Percentiles rank a stretch among this genome's conserved stretches.
Evolutionary conservation across 2,113 vertebrate genomes (phyloP).

Genomic region (Nycticorax nycticorax): DNA sequence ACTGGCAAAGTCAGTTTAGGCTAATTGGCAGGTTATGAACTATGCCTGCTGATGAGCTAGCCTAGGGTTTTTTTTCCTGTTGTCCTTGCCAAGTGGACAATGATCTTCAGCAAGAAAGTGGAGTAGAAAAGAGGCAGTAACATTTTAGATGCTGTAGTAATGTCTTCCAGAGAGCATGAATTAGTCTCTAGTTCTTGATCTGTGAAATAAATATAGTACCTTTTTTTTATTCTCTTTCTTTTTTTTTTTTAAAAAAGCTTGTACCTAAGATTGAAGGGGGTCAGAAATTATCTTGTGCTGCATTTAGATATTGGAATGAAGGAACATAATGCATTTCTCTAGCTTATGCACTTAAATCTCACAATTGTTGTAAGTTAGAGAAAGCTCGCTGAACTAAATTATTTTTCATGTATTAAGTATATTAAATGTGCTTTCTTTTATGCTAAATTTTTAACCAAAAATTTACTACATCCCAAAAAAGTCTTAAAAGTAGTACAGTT

Average conservation of each 20-base stretch:
- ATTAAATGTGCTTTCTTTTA: conserved; percentile 24
- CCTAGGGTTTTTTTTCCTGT: background rate
- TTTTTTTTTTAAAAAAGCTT: background rate
- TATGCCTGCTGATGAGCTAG: background rate
- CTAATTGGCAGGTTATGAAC: background rate
- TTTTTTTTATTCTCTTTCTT: background rate
- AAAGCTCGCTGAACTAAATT: background rate
- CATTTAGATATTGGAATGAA: background rate
- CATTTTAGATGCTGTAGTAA: background rate
- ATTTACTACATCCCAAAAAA: background rate
- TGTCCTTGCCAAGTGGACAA: background rate
- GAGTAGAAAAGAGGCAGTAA: background rate
- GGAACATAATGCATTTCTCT: background rate
- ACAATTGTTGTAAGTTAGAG: background rate
- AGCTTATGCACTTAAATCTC: background rate
- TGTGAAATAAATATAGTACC: background rate
- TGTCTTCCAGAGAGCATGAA: background rate
- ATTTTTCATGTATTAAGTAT: conserved; percentile 10
- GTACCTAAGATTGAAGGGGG: background rate
- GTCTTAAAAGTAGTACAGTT: background rate
- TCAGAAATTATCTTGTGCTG: background rate
- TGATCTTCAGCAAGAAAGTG: background rate
- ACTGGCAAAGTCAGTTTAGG: background rate
- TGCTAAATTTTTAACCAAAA: conserved; percentile 34
- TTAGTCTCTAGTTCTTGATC: background rate